Conservation (phyloP, 2,888 invertebrate genomes). For the Stenotaenia linearis region DNA sequence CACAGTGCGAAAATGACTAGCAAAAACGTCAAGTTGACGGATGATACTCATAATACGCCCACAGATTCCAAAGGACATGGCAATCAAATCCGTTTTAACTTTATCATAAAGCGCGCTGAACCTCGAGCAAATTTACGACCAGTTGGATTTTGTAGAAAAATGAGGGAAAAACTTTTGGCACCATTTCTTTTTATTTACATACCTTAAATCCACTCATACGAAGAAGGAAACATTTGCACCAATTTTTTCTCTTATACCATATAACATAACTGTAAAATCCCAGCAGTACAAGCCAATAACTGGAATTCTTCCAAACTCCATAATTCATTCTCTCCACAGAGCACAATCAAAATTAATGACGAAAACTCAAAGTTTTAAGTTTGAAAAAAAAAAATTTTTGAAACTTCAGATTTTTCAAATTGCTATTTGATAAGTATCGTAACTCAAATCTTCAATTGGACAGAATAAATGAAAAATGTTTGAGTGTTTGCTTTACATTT, state of each 20-base stretch:
- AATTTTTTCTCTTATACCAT: background rate
- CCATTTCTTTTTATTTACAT: background rate
- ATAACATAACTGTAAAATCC: background rate
- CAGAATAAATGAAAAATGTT: background rate
- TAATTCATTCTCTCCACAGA: background rate
- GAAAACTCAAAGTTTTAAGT: background rate
- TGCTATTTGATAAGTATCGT: background rate
- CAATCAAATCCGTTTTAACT: background rate
- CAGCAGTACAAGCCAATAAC: background rate
- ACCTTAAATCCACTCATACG: background rate
- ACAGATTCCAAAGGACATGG: background rate
- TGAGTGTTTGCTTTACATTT: background rate
- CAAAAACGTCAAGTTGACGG: background rate
- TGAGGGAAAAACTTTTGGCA: background rate
- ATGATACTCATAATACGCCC: background rate
- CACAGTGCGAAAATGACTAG: background rate
- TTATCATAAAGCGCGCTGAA: background rate
- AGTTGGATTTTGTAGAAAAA: too few species aligned
- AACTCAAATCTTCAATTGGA: background rate
- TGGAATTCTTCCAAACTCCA: background rate
- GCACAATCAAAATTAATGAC: constrained; percentile 8
- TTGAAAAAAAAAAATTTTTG: background rate
- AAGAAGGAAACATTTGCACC: background rate
- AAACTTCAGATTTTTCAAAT: background rate
- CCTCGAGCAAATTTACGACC: background rate